phyloP scores from a whole-genome alignment of 2,113 vertebrate species.

The Atrichornis clamosus region DNA sequence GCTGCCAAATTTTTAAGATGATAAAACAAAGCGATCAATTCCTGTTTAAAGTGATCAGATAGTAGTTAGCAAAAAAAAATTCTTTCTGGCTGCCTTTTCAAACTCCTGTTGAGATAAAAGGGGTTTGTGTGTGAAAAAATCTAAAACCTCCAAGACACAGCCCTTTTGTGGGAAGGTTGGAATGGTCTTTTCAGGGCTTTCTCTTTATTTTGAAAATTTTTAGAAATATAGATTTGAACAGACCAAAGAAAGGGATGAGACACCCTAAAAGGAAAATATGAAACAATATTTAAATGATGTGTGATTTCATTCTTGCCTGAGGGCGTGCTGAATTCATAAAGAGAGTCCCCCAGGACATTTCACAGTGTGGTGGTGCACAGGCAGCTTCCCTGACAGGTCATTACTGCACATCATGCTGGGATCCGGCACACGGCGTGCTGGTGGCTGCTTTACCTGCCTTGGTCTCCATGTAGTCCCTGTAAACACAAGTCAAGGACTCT shows the following conservation, averaged over 20 bases:
- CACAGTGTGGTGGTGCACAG: constrained; percentile 65
- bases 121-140: not conserved
- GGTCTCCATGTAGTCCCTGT: not conserved
- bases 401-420: constrained; percentile 80
- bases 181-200: not conserved
- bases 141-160: not conserved
- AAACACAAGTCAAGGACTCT: not conserved
- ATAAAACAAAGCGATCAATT: constrained; percentile 28
- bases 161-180: not conserved
- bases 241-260: constrained; percentile 15
- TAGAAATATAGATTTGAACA: constrained; percentile 7
- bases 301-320: constrained; percentile 66
- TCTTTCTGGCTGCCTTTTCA: not conserved
- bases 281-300: constrained; percentile 75
- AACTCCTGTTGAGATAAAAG: not conserved
- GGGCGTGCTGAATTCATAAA: constrained; percentile 76
- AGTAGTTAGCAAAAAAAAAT: not conserved
- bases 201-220: constrained; percentile 46
- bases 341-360: constrained; percentile 79
- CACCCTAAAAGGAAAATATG: not conserved
- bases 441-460: constrained; percentile 7
- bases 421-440: not conserved
- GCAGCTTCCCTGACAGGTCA: constrained; percentile 83
- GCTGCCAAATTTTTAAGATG: not conserved
- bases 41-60: constrained; percentile 34